A percentile compares a stretch with the other conserved stretches of the same genome.
phyloP scores from a whole-genome alignment of 2,113 vertebrate species.

The Paradisaea rubra region DNA sequence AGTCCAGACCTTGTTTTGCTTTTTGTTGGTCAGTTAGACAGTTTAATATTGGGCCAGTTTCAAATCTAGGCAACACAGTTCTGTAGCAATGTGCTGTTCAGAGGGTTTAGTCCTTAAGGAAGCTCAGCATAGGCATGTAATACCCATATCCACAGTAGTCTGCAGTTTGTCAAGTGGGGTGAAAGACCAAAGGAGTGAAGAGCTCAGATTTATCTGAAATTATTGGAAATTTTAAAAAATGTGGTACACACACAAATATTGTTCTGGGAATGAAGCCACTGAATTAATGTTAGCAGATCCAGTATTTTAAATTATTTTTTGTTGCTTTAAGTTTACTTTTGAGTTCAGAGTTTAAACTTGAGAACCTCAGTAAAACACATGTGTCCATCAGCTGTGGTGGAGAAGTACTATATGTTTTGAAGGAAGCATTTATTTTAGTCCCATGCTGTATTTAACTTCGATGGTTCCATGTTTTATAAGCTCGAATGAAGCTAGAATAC shows the following conservation, averaged over 20 bases:
- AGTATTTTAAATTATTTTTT: background rate
- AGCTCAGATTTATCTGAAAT: background rate
- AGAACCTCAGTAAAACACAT: background rate
- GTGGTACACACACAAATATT: fast-evolving
- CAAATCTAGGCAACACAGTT: background rate
- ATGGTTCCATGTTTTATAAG: background rate
- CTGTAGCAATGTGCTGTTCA: background rate
- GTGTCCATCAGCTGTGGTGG: background rate
- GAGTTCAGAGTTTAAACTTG: background rate
- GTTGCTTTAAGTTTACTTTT: background rate
- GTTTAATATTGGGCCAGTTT: background rate
- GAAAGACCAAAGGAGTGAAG: background rate
- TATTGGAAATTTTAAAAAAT: background rate
- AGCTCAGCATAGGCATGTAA: background rate
- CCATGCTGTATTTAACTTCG: background rate
- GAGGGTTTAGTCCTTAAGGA: background rate
- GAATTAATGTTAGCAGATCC: background rate
- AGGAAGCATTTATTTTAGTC: background rate
- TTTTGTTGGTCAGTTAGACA: background rate
- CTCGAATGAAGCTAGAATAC: background rate
- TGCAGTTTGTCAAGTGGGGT: background rate
- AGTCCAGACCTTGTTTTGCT: background rate
- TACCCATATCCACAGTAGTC: background rate
- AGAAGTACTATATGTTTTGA: background rate
- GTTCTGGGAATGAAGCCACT: background rate